A percentile compares a stretch with the other conserved stretches of the same genome.
These are phyloP conservation scores for Camptogramma bilineatum DNA, from an alignment of 2,888 invertebrate genomes.

Conservation along the genomic window DNA sequence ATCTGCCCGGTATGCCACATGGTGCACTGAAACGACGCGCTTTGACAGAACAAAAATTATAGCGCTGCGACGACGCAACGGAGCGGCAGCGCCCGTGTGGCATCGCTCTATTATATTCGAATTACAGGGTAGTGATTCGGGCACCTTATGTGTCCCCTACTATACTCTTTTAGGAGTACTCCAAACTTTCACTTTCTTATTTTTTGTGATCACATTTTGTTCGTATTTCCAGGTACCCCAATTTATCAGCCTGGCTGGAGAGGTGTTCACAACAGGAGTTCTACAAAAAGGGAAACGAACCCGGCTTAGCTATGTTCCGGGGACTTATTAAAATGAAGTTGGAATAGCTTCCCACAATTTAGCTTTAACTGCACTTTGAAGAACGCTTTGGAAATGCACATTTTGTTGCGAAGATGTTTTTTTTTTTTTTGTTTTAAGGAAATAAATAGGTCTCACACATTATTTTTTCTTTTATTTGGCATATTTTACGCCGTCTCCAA, in stretches of 20 bases:
- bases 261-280: constrained; percentile 59
- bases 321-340: constrained; percentile 46
- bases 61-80: too few relatives aligned
- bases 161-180: too few relatives aligned
- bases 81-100: too few relatives aligned
- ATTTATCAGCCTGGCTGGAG: constrained; percentile 57
- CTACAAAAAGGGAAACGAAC: constrained; percentile 57
- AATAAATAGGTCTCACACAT: background rate
- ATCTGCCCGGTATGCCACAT: too few relatives aligned
- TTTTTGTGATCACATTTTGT: background rate
- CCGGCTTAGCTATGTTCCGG: constrained; percentile 41
- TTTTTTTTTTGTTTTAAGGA: background rate
- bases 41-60: too few relatives aligned
- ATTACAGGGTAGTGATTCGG: too few relatives aligned
- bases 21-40: too few relatives aligned
- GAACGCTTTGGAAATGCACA: background rate
- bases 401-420: background rate
- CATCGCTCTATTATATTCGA: too few relatives aligned
- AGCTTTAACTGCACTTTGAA: background rate
- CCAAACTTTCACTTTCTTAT: too few relatives aligned
- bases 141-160: too few relatives aligned
- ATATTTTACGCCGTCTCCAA: too few relatives aligned
- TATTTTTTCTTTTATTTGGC: too few relatives aligned
- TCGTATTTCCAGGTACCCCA: constrained; percentile 61
- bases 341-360: constrained; percentile 26